These are phyloP conservation scores for Doris montereyensis DNA, from an alignment of 2,888 invertebrate species.

Conservation along the genomic window DNA sequence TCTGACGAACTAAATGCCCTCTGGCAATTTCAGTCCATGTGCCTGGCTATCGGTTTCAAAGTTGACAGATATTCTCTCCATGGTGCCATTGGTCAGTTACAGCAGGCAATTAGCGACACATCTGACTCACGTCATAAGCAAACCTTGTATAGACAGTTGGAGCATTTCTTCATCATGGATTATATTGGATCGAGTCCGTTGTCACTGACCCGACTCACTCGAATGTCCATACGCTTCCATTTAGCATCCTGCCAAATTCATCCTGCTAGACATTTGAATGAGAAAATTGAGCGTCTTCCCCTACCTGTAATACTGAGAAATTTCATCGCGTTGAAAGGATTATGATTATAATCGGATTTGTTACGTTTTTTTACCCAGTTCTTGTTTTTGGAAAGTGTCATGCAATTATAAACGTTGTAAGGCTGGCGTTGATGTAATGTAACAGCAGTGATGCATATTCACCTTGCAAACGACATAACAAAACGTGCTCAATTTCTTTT, in stretches of 20 bases:
- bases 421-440: no score
- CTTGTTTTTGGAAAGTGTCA: no score
- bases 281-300: constrained; percentile 16
- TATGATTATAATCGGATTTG: no score
- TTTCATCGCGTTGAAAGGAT: constrained; percentile 18
- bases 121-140: not conserved
- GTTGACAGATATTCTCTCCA: constrained; percentile 25
- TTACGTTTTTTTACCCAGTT: no score
- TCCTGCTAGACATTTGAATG: constrained; percentile 24
- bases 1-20: not conserved
- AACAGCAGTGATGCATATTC: no score
- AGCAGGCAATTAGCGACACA: not conserved
- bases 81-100: constrained; percentile 29
- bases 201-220: constrained; percentile 27
- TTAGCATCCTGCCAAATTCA: no score
- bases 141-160: not conserved
- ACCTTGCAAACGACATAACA: no score
- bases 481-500: no score
- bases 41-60: constrained; percentile 30
- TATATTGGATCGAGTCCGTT: not conserved
- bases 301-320: constrained; percentile 27
- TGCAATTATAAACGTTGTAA: no score
- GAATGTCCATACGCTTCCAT: constrained; percentile 29
- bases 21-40: constrained; percentile 36
- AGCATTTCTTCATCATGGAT: constrained; percentile 17